Evolutionary conservation across 2,113 vertebrate genomes (phyloP), one percentile per base, ranked within the genome.

Genomic region (Mesocricetus auratus): DNA sequence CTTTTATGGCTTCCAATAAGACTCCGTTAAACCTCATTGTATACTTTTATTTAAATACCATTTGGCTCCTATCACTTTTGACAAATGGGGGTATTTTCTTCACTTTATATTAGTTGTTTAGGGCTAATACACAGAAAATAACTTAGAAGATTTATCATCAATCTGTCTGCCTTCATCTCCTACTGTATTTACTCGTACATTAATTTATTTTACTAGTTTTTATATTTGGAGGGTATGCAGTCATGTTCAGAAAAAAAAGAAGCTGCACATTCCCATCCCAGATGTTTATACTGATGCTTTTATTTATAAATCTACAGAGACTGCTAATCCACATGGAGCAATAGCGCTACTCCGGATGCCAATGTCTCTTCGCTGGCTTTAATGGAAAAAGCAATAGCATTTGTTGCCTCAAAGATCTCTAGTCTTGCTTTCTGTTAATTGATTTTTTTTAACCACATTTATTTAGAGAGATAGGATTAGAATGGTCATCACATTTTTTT

Each of bases 1-100:
- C 50, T 39, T 89, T 89, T 58, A 89, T 58, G 86, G n/a, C n/a
- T 29, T 42, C 47, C 85, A 87, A 69, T 73, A 73, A 88, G 86
- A 56, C 29, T 31, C 50, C 4, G 42, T 74, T 73, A 74, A 89
- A 58, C 24, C 58, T 58, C 9, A 15, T n/a, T 13, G 50, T 89
- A 58, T 58, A 58, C n/a, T 74, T 73, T 74, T 73, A 89, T 89
- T 89, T 87, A 50, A 71, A 53, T 86, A 47, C 29, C 62, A 87
- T 50, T 88, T 88, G 66, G 39, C 42, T 75, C 69, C 89, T n/a
- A 60, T 74, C n/a, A 21, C 58, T 86, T 89, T 78, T 47, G 47
- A 81, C 47, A 90, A 68, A 64, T 33, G 74, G 60, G 36, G 39
- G 4, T 66, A 10, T 87, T 77, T 93, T 62, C 50, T 93, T 56